These are phyloP conservation scores for Malurus melanocephalus DNA, from an alignment of 2,113 vertebrate genomes.

Conservation along the genomic window DNA sequence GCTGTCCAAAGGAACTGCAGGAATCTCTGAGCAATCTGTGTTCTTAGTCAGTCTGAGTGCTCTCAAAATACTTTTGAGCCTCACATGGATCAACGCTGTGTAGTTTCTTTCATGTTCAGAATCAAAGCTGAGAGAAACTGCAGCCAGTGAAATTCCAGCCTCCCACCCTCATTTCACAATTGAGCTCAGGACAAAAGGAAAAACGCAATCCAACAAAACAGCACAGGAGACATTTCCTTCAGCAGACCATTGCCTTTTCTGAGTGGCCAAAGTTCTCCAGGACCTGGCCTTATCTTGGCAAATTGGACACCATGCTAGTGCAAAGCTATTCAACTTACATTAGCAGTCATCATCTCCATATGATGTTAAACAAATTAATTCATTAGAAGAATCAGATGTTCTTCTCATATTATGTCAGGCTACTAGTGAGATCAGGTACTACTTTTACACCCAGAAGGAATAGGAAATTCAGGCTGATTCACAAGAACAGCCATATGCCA, in stretches of 20 bases:
- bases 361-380: not conserved
- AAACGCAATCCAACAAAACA: not conserved
- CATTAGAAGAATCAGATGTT: not conserved
- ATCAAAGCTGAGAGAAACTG: not conserved
- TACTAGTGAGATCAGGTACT: not conserved
- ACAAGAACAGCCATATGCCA: not conserved
- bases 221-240: not conserved
- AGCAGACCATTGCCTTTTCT: not conserved
- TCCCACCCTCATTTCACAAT: not conserved
- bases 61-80: not conserved
- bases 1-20: not conserved
- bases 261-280: not conserved
- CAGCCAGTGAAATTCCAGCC: slow-evolving; percentile 2
- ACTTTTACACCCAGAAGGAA: slow-evolving; percentile 20
- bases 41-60: not conserved
- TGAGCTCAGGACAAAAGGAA: not conserved
- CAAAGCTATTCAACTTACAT: not conserved
- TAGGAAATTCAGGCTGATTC: not conserved
- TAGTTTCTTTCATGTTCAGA: not conserved
- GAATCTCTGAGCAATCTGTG: not conserved
- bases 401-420: not conserved
- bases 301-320: not conserved
- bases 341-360: not conserved
- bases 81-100: not conserved
- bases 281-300: not conserved